Base-by-base conservation (phyloP, 2,113 vertebrate genomes). In the Phalacrocorax aristotelis region DNA sequence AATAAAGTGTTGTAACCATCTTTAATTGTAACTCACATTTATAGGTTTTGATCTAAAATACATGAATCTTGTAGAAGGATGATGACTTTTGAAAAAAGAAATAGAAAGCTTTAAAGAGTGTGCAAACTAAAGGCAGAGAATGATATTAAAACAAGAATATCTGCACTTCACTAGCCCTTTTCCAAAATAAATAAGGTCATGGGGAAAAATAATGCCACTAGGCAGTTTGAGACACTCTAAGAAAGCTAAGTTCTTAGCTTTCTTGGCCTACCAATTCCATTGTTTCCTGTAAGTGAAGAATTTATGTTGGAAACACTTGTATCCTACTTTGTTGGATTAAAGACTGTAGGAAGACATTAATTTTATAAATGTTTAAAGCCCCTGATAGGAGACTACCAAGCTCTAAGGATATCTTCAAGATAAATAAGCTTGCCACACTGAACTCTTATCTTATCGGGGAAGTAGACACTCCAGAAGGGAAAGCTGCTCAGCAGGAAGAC, bases 181-280 rank as follows among this genome's bases (percentile, higher is more conserved):
- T 93, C 76, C 89, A 91, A 93, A 97, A 97, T 87, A 95, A 97
- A 96, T 82, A 93, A 80, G 81, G 69, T 90, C 86, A 94, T 82
- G 87, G 70, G 49, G 88, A 96, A 96, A 90, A 60, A 72, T 42
- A 76, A 48, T 46, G 78, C 76, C 92, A 97, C 90, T 90, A 91
- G 91, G 74, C 82, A 86, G 89, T 91, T 93, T 97, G 84, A 96
- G 94, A 94, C 68, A 91, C 54, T 64, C 95, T n/a, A n/a, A n/a
- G n/a, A n/a, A n/a, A n/a, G n/a, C n/a, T n/a, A n/a, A n/a, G n/a
- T n/a, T n/a, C 70, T 91, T 82, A 58, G 49, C 58, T 86, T 95
- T 96, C 94, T 88, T 69, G 44, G 83, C 83, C 74, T 44, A 96
- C 70, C 62, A 83, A 84, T 79, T 78, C 52, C 58, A 70, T 15